Percentiles rank a stretch among this genome's conserved stretches.
These are phyloP conservation scores for Ecdyonurus torrentis DNA, from an alignment of 2,888 invertebrate species.

Conservation along the genomic window DNA sequence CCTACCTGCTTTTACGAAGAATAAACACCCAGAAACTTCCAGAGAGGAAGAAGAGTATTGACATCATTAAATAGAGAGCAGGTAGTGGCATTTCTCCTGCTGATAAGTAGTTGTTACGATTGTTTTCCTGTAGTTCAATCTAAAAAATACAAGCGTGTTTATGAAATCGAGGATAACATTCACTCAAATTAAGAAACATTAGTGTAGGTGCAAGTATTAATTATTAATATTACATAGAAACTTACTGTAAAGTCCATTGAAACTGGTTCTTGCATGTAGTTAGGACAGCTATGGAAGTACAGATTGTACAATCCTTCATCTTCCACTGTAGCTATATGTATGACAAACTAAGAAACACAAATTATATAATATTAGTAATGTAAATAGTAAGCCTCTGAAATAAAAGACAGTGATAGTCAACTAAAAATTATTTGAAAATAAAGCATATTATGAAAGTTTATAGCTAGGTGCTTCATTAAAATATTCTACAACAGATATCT, in stretches of 20 bases:
- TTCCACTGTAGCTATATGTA: constrained; percentile 51
- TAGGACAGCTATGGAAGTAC: constrained; percentile 87
- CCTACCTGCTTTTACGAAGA: constrained; percentile 54
- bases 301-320: constrained; percentile 90
- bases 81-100: constrained; percentile 96
- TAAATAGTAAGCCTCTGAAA: no score
- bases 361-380: no score
- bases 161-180: neutral
- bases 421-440: no score
- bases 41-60: constrained; percentile 73
- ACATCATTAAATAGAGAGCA: constrained; percentile 80
- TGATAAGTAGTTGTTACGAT: constrained; percentile 71
- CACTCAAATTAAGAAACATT: constrained; percentile 1
- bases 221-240: neutral
- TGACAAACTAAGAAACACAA: constrained; percentile 63
- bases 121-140: constrained; percentile 78
- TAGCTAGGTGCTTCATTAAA: neutral
- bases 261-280: constrained; percentile 33
- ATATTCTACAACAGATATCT: no score
- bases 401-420: no score
- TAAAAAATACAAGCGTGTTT: constrained; percentile 23
- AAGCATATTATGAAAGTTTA: neutral
- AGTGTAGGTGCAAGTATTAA: constrained; percentile 3
- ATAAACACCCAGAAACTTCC: constrained; percentile 86
- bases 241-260: constrained; percentile 49